These are phyloP conservation scores for Dolichallabes microphthalmus DNA, from an alignment of 2,113 vertebrate species.

Conservation along the genomic window DNA sequence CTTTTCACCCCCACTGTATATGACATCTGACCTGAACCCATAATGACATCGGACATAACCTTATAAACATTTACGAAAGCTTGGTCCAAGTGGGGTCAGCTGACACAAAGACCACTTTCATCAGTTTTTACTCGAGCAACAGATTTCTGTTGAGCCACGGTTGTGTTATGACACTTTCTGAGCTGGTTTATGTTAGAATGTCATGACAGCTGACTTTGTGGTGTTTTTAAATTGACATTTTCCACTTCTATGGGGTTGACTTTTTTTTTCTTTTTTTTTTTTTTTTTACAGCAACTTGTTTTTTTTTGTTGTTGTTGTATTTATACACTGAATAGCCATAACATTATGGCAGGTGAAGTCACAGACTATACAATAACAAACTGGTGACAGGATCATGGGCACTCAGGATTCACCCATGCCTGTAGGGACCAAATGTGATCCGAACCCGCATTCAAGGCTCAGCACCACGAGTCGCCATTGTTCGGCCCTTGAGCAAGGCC, in stretches of 20 bases:
- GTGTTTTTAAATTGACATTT: not conserved
- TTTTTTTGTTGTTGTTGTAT: too few species aligned
- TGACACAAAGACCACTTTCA: not conserved
- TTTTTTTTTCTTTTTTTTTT: not conserved
- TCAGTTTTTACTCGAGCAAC: not conserved
- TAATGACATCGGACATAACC: too few species aligned
- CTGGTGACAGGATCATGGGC: too few species aligned
- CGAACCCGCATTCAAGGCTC: too few species aligned
- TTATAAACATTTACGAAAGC: not conserved
- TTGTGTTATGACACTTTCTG: not conserved
- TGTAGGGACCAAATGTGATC: too few species aligned
- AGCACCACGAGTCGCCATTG: too few species aligned
- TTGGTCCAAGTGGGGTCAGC: not conserved
- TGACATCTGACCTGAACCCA: not conserved
- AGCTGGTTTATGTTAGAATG: not conserved
- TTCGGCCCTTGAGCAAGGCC: too few species aligned
- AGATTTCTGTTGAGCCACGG: not conserved
- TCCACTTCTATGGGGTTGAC: not conserved
- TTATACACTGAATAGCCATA: too few species aligned
- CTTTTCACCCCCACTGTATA: not conserved
- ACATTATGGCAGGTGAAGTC: too few species aligned
- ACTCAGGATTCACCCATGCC: too few species aligned
- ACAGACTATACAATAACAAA: too few species aligned
- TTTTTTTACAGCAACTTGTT: not conserved
- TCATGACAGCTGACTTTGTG: not conserved